phyloP scores from a whole-genome alignment of 2,888 invertebrate genomes.

The Lucinisca nassula region DNA sequence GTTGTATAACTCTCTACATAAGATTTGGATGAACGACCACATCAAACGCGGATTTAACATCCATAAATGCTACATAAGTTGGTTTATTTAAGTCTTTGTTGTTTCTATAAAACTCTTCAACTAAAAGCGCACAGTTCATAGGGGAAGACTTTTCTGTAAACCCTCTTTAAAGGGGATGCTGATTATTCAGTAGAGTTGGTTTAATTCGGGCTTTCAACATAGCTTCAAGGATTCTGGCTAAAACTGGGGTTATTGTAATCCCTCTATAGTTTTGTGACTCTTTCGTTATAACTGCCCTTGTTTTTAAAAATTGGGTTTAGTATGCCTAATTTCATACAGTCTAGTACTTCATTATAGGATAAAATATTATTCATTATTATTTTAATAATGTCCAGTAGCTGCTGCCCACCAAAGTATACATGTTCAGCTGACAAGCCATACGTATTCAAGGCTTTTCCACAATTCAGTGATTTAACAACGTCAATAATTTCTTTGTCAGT shows the following conservation, averaged over 20 bases:
- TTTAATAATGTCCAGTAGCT: background rate
- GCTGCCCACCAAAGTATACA: background rate
- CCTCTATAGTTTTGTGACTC: background rate
- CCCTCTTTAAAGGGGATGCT: background rate
- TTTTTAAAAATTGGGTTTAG: background rate
- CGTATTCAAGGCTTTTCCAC: background rate
- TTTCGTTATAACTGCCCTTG: background rate
- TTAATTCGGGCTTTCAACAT: background rate
- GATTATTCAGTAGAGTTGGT: background rate
- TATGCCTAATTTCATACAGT: background rate
- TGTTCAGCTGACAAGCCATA: background rate
- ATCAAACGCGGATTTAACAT: slow-evolving; percentile 3
- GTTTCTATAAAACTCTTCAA: background rate
- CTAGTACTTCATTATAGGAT: background rate
- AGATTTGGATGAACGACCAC: background rate
- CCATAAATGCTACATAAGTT: background rate
- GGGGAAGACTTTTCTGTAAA: background rate
- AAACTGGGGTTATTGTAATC: background rate
- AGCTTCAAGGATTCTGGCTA: background rate
- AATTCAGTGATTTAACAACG: background rate
- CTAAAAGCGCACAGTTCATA: background rate
- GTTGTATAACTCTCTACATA: background rate
- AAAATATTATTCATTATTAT: background rate
- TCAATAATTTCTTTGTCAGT: background rate
- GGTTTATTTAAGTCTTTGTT: background rate